Evolutionary conservation across 2,888 invertebrate species (phyloP).

Genomic region (Fragum sueziense): DNA sequence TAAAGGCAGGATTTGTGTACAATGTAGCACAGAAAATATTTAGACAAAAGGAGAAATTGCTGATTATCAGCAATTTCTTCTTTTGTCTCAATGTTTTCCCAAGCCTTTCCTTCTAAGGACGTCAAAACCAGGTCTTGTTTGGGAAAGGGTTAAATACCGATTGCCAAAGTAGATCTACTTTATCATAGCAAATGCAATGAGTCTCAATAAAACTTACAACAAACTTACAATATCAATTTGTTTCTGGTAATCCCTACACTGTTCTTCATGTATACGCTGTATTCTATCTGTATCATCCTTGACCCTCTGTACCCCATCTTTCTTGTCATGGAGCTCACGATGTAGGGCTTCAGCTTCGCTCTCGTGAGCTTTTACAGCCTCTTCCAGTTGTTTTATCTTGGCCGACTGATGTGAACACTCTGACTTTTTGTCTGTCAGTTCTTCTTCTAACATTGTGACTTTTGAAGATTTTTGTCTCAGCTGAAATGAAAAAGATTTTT

Average conservation of each 20-base stretch:
- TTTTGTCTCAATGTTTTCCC: no score
- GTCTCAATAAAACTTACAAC: no score
- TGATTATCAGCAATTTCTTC: no score
- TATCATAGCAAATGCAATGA: no score
- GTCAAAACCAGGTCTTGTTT: no score
- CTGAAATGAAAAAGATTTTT: constrained; percentile 61
- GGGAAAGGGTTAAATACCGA: no score
- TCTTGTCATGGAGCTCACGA: constrained; percentile 64
- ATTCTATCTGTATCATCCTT: constrained; percentile 58
- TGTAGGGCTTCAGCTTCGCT: constrained; percentile 61
- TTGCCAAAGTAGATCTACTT: no score
- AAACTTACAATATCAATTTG: constrained; percentile 75
- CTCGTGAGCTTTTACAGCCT: constrained; percentile 61
- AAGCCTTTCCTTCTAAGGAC: no score
- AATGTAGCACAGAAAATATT: no score
- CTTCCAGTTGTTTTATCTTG: constrained; percentile 68
- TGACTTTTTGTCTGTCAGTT: constrained; percentile 71
- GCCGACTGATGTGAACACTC: constrained; percentile 69
- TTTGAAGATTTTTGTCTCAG: constrained; percentile 71
- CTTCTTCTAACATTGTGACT: constrained; percentile 67
- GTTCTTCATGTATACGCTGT: constrained; percentile 70
- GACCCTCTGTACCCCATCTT: constrained; percentile 44
- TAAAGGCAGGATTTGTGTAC: no score
- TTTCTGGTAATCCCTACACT: constrained; percentile 73
- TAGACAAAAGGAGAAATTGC: no score